These are phyloP conservation scores for Mesorhabditis sp. DNA, from an alignment of 2,888 invertebrate species.

Conservation along the genomic window DNA sequence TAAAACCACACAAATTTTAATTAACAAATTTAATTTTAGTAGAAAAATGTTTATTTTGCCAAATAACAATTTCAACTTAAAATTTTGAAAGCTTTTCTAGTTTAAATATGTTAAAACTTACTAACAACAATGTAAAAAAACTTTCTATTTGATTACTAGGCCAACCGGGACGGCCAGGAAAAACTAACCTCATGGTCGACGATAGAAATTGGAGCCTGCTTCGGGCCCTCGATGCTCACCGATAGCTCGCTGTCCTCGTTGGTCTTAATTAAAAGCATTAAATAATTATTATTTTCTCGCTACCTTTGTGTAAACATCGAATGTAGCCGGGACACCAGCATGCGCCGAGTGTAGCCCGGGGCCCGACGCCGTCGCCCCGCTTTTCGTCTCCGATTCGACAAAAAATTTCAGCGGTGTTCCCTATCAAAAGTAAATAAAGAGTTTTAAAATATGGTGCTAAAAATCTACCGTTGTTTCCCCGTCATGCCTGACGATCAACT, in stretches of 20 bases:
- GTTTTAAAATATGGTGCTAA: background rate
- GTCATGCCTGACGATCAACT: constrained; percentile 36
- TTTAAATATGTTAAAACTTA: too few relatives aligned
- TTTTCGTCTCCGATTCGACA: constrained; percentile 80
- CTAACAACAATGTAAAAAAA: too few relatives aligned
- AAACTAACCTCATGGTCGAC: constrained; percentile 73
- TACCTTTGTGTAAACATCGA: constrained; percentile 73
- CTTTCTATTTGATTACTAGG: too few relatives aligned
- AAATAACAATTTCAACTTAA: background rate
- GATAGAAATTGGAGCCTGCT: constrained; percentile 86
- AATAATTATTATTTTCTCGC: background rate
- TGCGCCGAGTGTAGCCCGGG: constrained; percentile 86
- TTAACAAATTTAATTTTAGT: too few relatives aligned
- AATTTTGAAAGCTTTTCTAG: background rate
- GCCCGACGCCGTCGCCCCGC: constrained; percentile 93
- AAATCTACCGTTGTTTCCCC: constrained; percentile 17
- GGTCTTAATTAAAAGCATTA: background rate
- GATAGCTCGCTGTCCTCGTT: constrained; percentile 65
- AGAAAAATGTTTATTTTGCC: too few relatives aligned
- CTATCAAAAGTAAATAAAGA: constrained; percentile 15
- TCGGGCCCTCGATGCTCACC: constrained; percentile 92
- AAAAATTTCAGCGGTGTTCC: constrained; percentile 96
- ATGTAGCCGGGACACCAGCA: constrained; percentile 87
- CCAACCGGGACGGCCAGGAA: too few relatives aligned
- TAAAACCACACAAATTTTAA: too few relatives aligned